phyloP scores from a whole-genome alignment of 35 echinoderm and acorn worm genomes.

The Lytechinus variegatus region DNA sequence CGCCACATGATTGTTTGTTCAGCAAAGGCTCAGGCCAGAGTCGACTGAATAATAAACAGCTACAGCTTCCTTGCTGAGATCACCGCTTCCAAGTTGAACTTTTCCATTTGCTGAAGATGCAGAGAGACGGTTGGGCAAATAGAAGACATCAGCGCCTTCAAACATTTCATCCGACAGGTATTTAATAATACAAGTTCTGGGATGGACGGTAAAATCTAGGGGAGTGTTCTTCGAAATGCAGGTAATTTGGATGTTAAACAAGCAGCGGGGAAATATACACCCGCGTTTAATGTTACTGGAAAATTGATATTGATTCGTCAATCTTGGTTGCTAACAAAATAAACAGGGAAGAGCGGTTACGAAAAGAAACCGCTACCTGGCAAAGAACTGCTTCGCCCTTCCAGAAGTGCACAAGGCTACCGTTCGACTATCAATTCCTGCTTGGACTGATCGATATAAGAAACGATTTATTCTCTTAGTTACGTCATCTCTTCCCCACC shows the following conservation, averaged over 20 bases:
- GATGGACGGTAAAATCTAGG: not conserved
- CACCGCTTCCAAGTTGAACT: not conserved
- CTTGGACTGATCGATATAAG: conserved; percentile 22
- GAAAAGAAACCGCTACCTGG: not conserved
- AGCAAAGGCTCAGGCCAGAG: not conserved
- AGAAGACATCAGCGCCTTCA: not conserved
- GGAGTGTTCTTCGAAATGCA: conserved; percentile 6
- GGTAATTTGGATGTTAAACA: conserved; percentile 26
- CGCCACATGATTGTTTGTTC: conserved; percentile 9
- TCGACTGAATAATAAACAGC: conserved; percentile 12
- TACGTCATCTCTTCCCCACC: conserved; percentile 29
- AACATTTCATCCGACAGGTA: not conserved
- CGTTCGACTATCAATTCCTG: not conserved
- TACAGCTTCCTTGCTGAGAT: not conserved
- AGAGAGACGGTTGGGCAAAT: not conserved
- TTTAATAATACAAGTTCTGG: not conserved
- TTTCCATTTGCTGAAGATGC: not conserved
- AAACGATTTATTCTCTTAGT: not conserved
- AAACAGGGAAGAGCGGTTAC: conserved; percentile 19
- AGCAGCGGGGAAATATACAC: not conserved
- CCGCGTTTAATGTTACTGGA: conserved; percentile 7
- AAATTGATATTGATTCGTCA: conserved; percentile 35
- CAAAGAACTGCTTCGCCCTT: not conserved
- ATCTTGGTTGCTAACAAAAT: conserved; percentile 37
- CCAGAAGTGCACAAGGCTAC: conserved; percentile 20